Conservation (phyloP, 37 sponge, comb jelly and placozoan species). For the Halisarca cf. caerulea region DNA sequence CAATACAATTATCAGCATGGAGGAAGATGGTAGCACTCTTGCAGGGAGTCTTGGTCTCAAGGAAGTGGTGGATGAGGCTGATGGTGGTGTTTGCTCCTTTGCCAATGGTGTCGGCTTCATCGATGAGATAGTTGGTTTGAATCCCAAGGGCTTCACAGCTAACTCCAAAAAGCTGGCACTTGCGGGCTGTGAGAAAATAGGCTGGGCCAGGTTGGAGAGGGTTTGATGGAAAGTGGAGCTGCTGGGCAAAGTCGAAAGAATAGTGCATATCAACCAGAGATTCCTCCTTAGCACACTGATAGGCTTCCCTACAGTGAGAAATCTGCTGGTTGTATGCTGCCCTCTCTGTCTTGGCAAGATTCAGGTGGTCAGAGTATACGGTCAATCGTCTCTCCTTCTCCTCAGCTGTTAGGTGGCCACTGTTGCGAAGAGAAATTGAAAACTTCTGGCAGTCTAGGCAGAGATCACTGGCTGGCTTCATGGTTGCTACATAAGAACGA, state of each 20-base stretch:
- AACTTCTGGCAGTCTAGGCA: constrained; percentile 21
- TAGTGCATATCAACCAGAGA: neutral
- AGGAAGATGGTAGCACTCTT: neutral
- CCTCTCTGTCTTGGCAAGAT: neutral
- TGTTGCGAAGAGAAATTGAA: neutral
- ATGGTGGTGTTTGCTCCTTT: constrained; percentile 25
- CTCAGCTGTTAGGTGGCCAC: constrained; percentile 6
- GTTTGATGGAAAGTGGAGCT: constrained; percentile 6
- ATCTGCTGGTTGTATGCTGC: neutral
- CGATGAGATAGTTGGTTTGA: constrained; percentile 20
- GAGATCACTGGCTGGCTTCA: constrained; percentile 14
- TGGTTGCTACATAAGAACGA: neutral
- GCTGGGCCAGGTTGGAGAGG: constrained; percentile 33
- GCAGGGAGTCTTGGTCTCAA: neutral
- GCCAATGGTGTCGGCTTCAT: neutral
- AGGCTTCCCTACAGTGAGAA: neutral
- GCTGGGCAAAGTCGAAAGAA: constrained; percentile 13
- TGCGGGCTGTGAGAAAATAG: constrained; percentile 4
- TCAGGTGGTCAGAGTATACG: neutral
- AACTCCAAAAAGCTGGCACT: constrained; percentile 28
- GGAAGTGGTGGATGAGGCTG: neutral
- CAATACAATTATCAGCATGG: neutral
- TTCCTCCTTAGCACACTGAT: neutral
- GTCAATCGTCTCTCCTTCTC: neutral
- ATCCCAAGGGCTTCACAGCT: neutral